Percentiles rank a stretch among this genome's conserved stretches.
Evolutionary conservation across 2,888 invertebrate species (phyloP).

Genomic region (Latrodectus elegans): DNA sequence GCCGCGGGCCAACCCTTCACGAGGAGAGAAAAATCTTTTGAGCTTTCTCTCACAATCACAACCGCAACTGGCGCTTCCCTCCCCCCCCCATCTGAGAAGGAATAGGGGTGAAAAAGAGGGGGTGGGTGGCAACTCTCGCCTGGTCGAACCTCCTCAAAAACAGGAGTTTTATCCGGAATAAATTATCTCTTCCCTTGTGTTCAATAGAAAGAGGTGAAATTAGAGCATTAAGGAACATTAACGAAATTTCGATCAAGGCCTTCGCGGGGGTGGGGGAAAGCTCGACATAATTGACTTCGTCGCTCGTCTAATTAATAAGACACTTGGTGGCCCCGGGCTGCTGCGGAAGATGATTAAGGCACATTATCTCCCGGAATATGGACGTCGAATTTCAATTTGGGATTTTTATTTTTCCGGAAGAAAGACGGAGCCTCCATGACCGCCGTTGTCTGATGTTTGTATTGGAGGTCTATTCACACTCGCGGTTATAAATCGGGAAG

Average conservation of each 20-base stretch:
- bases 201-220: slow-evolving; percentile 36
- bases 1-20: slow-evolving; percentile 24
- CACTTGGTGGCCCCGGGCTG: slow-evolving; percentile 49
- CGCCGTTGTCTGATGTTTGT: too few relatives aligned
- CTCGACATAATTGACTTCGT: slow-evolving; percentile 49
- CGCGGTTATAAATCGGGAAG: too few relatives aligned
- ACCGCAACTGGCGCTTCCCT: slow-evolving; percentile 1
- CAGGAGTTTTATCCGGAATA: slow-evolving; percentile 24
- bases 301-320: slow-evolving; percentile 66
- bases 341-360: too few relatives aligned
- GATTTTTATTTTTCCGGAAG: too few relatives aligned
- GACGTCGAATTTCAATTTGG: too few relatives aligned
- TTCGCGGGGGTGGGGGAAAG: neutral
- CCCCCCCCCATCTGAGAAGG: neutral
- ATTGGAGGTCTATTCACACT: too few relatives aligned
- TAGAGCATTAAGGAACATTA: slow-evolving; percentile 66
- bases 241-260: slow-evolving; percentile 64
- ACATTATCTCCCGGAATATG: too few relatives aligned
- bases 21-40: slow-evolving; percentile 55
- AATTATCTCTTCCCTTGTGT: slow-evolving; percentile 19
- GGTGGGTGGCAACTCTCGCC: neutral
- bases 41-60: slow-evolving; percentile 56
- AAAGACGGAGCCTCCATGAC: too few relatives aligned
- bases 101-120: neutral
- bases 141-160: slow-evolving; percentile 24